Percentiles rank a stretch among this genome's conserved stretches.
These are phyloP conservation scores for Donacobius atricapilla DNA, from an alignment of 2,113 vertebrate genomes.

Conservation along the genomic window DNA sequence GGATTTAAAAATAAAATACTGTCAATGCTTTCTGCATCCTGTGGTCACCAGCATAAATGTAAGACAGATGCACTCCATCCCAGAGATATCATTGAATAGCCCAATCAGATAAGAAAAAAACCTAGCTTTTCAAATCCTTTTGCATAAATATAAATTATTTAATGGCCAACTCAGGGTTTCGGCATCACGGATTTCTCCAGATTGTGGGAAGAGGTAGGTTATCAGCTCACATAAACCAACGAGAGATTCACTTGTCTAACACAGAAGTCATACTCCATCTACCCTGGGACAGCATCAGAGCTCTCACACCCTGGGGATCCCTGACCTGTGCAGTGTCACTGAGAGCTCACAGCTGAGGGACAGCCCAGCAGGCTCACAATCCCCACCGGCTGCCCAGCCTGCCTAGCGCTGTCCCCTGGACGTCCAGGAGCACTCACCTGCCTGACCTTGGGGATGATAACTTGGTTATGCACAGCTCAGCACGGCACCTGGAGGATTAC, in stretches of 20 bases:
- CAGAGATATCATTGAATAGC: conserved; percentile 55
- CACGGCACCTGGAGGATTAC: neutral
- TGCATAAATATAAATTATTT: conserved; percentile 43
- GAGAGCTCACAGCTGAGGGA: neutral
- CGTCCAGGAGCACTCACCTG: accelerated
- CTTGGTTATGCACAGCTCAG: neutral
- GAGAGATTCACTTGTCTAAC: neutral
- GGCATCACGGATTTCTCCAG: neutral
- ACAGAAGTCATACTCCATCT: neutral
- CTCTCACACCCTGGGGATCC: neutral
- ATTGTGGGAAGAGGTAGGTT: neutral
- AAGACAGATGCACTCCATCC: conserved; percentile 27
- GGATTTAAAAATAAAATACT: conserved; percentile 66
- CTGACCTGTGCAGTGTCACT: neutral
- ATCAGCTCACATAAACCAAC: neutral
- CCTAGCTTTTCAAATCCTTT: conserved; percentile 43
- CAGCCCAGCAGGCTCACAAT: accelerated
- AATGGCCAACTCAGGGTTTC: conserved; percentile 36
- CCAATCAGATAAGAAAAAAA: conserved; percentile 49
- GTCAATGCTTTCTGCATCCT: conserved; percentile 29
- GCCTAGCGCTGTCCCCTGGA: neutral
- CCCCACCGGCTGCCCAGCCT: neutral
- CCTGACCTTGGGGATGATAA: neutral
- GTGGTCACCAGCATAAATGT: conserved; percentile 39
- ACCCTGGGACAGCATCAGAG: neutral